Percentiles rank a stretch among this genome's conserved stretches.
Conservation (phyloP, 2,888 invertebrate species). For the Acanthacorydalis orientalis region DNA sequence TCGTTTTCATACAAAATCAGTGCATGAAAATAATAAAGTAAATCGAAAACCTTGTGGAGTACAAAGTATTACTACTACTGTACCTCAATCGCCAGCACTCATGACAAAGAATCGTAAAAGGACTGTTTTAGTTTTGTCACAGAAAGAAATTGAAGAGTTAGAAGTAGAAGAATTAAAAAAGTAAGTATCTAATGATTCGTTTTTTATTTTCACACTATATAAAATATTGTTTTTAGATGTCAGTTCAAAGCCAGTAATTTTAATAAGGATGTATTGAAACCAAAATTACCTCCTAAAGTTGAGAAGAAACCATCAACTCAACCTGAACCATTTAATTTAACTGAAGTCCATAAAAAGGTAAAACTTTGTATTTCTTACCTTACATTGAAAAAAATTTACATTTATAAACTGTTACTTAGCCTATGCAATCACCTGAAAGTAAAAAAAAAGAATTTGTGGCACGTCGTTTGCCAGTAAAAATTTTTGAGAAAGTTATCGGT, state of each 20-base stretch:
- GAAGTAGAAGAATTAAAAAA: conserved; percentile 47
- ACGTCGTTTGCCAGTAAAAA: background rate
- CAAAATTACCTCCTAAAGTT: conserved; percentile 29
- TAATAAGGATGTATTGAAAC: conserved; percentile 37
- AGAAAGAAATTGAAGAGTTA: conserved; percentile 40
- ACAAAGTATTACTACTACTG: too few relatives aligned
- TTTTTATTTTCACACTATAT: conserved; percentile 3
- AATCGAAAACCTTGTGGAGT: too few relatives aligned
- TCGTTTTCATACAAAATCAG: too few relatives aligned
- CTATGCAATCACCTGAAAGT: background rate
- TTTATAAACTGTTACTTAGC: background rate
- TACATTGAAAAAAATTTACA: too few relatives aligned
- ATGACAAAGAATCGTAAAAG: too few relatives aligned
- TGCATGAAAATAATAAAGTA: too few relatives aligned
- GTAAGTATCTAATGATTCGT: too few relatives aligned
- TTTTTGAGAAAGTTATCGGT: background rate
- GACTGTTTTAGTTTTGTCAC: conserved; percentile 25
- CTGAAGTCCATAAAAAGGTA: conserved; percentile 33
- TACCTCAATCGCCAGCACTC: too few relatives aligned
- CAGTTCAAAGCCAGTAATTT: conserved; percentile 51
- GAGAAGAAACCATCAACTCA: conserved; percentile 37
- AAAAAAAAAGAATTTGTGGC: background rate
- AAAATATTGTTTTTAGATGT: conserved; percentile 21
- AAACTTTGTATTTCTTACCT: background rate
- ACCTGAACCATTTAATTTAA: conserved; percentile 46